These are phyloP conservation scores for Tonatia bakeri DNA, from an alignment of 2,113 vertebrate genomes.

Conservation along the genomic window DNA sequence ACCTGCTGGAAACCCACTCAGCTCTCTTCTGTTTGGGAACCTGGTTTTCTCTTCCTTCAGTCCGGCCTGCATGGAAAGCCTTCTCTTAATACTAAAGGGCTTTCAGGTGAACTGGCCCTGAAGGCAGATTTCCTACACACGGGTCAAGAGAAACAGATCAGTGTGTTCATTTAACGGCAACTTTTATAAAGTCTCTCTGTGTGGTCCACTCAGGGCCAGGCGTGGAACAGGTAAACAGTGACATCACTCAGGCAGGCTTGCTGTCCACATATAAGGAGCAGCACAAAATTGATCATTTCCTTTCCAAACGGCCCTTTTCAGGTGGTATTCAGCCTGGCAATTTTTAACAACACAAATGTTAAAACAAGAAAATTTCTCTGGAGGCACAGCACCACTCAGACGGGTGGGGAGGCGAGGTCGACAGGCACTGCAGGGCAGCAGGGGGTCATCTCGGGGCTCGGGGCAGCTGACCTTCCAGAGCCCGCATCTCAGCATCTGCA, in stretches of 20 bases:
- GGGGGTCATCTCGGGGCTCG: rapidly evolving
- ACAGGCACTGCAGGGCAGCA: neutral
- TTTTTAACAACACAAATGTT: neutral
- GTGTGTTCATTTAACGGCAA: neutral
- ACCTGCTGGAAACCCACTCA: neutral
- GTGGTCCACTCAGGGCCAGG: no score
- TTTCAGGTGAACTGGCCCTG: neutral
- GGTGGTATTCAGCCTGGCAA: neutral
- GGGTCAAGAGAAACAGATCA: neutral
- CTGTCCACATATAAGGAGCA: neutral
- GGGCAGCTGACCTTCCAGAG: neutral
- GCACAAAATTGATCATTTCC: neutral
- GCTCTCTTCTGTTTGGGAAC: neutral
- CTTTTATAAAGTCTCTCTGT: neutral
- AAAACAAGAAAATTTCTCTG: neutral
- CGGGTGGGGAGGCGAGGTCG: neutral
- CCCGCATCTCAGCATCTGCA: neutral
- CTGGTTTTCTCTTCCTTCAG: neutral
- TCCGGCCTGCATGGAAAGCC: neutral
- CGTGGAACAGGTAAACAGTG: neutral
- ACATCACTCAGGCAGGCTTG: neutral
- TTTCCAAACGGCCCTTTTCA: neutral
- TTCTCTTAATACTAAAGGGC: neutral
- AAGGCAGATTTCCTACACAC: neutral
- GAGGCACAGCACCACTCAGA: neutral